Base-by-base conservation (phyloP, 2,797 vertebrate genomes). In the Melanogrammus aeglefinus region DNA sequence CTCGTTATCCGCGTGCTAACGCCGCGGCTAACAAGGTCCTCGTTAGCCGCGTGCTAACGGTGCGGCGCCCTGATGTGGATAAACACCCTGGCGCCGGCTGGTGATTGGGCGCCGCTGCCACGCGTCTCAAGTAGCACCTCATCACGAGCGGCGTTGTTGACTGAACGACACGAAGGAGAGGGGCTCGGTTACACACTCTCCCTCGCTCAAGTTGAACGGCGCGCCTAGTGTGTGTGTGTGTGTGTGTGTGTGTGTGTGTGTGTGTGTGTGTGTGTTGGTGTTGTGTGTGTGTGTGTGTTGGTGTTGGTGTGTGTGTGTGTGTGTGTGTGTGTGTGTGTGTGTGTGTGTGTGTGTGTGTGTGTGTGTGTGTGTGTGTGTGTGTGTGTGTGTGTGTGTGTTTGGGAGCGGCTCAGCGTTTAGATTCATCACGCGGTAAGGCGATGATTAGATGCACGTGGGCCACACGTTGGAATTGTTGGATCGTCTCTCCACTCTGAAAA, bases 11-110 rank as follows among this genome's bases (percentile, higher is more conserved):
- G n/a, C n/a, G n/a, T n/a, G n/a, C n/a, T n/a, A n/a, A n/a, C n/a
- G n/a, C n/a, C 51, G 29, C 41, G 79, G 21, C 79, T 81, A 72
- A 76, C 74, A 79, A 75, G 63, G 73, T 77, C 82, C 72, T 84
- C 74, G 83, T 84, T 84, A 81, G 71, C 76, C 35, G 41, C 78
- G 79, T 8, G 18, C 70, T 82, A 84, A 78, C 78, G 35, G 38
- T 74, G 35, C 78, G 70, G 38, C 77, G 70, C 77, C 75, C 78
- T 77, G 72, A 38, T 81, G 72, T 38, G 73, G 29, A 83, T 85
- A 82, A 81, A 85, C 27, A 69, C 70, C 73, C 76, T n/a, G 35
- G 27, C 51, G 39, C 24, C 9, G 9, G 44, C 73, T 47, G 77
- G 36, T 38, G 69, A 73, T 38, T 39, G 39, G 6, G 66, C 4